Percentiles rank a stretch among this genome's conserved stretches.
Conservation (phyloP, 2,888 invertebrate species). For the Pandemis cinnamomeana region DNA sequence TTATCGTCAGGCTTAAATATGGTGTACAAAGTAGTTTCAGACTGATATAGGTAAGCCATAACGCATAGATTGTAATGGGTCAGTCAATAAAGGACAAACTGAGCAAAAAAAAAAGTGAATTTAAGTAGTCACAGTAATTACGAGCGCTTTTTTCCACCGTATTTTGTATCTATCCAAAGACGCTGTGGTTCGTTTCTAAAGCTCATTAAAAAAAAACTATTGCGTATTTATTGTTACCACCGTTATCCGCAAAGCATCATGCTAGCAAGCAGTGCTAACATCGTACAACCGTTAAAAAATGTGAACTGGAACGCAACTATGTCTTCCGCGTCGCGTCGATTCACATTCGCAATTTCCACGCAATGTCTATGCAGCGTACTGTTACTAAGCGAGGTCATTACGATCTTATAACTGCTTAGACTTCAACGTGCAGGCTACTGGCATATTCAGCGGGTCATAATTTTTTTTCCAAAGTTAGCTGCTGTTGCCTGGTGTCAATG, state of each 20-base stretch:
- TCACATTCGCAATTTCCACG: conserved; percentile 53
- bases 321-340: conserved; percentile 54
- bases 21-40: no score
- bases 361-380: conserved; percentile 45
- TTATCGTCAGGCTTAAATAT: neutral
- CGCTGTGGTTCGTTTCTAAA: no score
- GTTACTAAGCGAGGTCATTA: conserved; percentile 1
- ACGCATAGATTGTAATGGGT: no score
- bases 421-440: neutral
- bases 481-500: no score
- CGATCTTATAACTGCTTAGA: neutral
- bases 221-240: neutral
- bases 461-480: no score
- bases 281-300: conserved; percentile 27
- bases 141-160: no score
- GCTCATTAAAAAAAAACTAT: neutral
- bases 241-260: conserved; percentile 1
- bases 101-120: no score
- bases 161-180: no score
- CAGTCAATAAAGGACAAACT: no score
- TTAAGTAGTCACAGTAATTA: no score
- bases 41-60: no score
- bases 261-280: neutral
- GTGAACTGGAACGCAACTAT: conserved; percentile 53
- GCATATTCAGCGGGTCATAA: neutral